Conservation (phyloP, 2,888 invertebrate genomes). For the Catocala sponsa region DNA sequence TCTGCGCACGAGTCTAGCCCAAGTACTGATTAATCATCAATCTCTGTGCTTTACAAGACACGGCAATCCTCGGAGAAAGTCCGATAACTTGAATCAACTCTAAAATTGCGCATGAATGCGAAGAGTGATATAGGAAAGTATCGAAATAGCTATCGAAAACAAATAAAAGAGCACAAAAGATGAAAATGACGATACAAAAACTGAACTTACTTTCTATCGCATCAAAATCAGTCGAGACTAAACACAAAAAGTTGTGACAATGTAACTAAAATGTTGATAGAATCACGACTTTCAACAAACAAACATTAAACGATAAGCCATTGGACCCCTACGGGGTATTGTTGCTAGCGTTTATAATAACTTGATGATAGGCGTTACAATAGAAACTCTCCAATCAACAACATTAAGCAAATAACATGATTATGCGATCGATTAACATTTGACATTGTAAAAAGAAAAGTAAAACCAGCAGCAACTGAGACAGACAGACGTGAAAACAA, state of each 20-base stretch:
- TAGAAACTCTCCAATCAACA: slow-evolving; percentile 5
- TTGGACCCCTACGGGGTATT: slow-evolving; percentile 37
- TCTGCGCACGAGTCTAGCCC: slow-evolving; percentile 75
- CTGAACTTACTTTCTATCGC: slow-evolving; percentile 72
- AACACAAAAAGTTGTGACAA: slow-evolving; percentile 68
- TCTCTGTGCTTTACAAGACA: slow-evolving; percentile 48
- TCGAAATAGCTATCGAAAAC: slow-evolving; percentile 43
- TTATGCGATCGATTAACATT: slow-evolving; percentile 25
- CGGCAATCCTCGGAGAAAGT: slow-evolving; percentile 57
- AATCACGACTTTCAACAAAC: slow-evolving; percentile 72
- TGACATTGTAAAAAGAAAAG: slow-evolving; percentile 25
- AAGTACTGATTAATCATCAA: slow-evolving; percentile 71
- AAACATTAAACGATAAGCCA: slow-evolving; percentile 55
- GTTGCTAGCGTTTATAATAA: slow-evolving; percentile 17
- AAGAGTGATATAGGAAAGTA: slow-evolving; percentile 35
- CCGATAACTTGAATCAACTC: slow-evolving; percentile 39
- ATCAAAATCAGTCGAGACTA: slow-evolving; percentile 59
- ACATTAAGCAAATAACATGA: slow-evolving; percentile 27
- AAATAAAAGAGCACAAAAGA: slow-evolving; percentile 53
- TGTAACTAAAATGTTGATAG: slow-evolving; percentile 66
- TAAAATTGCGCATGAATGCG: slow-evolving; percentile 25
- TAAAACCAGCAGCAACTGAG: slow-evolving; percentile 27
- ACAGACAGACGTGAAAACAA: slow-evolving; percentile 25
- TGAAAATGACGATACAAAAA: slow-evolving; percentile 69
- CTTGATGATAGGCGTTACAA: slow-evolving; percentile 10